phyloP scores from a whole-genome alignment of 2,797 vertebrate species.

The Tinamus major region DNA sequence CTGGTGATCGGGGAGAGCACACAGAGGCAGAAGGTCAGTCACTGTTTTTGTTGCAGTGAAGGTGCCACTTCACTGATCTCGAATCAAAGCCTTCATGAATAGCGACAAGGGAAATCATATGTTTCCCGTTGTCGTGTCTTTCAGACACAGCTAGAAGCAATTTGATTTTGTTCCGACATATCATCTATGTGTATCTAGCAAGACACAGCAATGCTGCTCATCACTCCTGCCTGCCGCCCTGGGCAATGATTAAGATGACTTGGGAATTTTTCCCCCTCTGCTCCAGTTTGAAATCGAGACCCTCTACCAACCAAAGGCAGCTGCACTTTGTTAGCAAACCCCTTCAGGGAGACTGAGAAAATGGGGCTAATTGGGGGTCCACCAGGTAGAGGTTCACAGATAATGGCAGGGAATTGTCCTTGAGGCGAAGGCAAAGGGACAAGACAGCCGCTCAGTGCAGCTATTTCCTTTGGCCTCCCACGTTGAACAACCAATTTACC shows the following conservation, averaged over 20 bases:
- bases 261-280: not conserved
- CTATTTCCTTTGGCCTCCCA: conserved; percentile 29
- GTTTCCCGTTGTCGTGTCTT: conserved; percentile 13
- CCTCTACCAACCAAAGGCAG: conserved; percentile 62
- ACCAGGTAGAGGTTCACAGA: not conserved
- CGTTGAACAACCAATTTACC: conserved; percentile 21
- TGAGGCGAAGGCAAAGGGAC: not conserved
- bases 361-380: not conserved
- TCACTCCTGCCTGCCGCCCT: conserved; percentile 6
- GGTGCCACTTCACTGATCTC: not conserved
- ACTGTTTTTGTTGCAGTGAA: not conserved
- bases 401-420: not conserved
- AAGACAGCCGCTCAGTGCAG: conserved; percentile 15
- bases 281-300: not conserved
- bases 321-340: conserved; percentile 29
- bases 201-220: conserved; percentile 16
- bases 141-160: conserved; percentile 1
- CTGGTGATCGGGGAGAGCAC: not conserved
- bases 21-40: not conserved
- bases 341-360: not conserved
- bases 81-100: not conserved
- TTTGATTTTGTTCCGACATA: not conserved
- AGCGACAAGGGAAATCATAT: not conserved
- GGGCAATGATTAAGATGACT: not conserved
- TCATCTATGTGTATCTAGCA: not conserved